These are phyloP conservation scores for Apostichopus leukothele DNA, from an alignment of 53 echinoderm and acorn worm species.

Conservation along the genomic window DNA sequence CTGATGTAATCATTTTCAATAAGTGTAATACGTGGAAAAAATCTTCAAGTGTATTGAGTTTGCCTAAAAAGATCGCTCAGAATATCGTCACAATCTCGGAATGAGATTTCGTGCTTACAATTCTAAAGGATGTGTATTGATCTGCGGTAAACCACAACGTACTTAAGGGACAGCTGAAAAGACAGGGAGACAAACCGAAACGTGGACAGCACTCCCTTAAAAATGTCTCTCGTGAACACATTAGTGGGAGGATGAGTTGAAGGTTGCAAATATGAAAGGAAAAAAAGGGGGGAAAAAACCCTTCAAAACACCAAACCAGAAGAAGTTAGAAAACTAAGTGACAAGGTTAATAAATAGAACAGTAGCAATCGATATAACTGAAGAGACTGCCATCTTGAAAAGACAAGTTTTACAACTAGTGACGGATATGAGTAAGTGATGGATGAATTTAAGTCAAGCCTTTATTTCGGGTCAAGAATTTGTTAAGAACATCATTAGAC, in stretches of 20 bases:
- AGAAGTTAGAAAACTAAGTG: not conserved
- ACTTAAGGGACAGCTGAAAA: not conserved
- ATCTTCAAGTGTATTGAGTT: no score
- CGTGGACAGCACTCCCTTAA: not conserved
- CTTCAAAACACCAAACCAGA: not conserved
- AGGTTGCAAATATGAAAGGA: not conserved
- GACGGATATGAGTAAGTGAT: not conserved
- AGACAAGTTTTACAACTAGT: not conserved
- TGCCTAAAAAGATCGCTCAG: no score
- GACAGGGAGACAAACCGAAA: not conserved
- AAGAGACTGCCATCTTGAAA: not conserved
- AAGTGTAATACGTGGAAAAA: no score
- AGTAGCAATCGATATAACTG: not conserved
- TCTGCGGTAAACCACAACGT: not conserved
- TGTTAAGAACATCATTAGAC: no score
- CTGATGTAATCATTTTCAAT: no score
- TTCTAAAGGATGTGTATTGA: not conserved
- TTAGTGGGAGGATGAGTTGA: not conserved
- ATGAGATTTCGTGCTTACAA: not conserved
- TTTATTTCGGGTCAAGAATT: not conserved
- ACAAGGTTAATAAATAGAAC: not conserved
- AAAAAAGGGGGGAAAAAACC: not conserved
- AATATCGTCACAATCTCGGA: no score
- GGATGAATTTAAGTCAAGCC: not conserved
- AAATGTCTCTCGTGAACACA: not conserved